These are phyloP conservation scores for Lamprotornis superbus DNA, from an alignment of 2,113 vertebrate species.

Conservation along the genomic window DNA sequence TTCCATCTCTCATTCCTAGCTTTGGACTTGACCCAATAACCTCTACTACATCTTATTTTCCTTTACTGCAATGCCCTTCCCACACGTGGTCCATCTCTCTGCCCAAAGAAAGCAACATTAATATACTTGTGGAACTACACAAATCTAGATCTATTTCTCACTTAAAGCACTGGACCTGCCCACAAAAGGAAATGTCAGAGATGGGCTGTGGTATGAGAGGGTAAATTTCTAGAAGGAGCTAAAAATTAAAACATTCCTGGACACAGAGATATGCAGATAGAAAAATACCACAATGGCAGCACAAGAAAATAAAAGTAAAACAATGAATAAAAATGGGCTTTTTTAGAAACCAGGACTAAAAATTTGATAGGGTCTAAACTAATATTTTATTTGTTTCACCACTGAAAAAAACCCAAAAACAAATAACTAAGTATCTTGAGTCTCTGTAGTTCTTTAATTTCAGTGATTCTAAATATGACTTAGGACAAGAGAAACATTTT, in stretches of 20 bases:
- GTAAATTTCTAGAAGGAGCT: background rate
- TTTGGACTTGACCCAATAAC: background rate
- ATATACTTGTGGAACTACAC: background rate
- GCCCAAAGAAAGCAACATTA: background rate
- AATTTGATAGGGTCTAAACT: background rate
- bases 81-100: rapidly evolving
- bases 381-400: background rate
- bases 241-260: background rate
- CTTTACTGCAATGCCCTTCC: background rate
- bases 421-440: background rate
- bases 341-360: background rate
- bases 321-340: background rate
- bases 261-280: background rate
- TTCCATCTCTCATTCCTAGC: background rate
- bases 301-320: background rate
- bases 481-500: conserved; percentile 45
- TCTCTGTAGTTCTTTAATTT: background rate
- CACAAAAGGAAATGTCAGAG: background rate
- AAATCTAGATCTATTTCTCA: background rate
- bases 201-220: background rate
- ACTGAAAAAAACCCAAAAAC: background rate
- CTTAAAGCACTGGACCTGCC: background rate
- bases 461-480: background rate
- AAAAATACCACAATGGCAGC: background rate
- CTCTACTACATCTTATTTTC: background rate